Conservation (phyloP, 2,113 vertebrate genomes). For the Microtus montanus region DNA sequence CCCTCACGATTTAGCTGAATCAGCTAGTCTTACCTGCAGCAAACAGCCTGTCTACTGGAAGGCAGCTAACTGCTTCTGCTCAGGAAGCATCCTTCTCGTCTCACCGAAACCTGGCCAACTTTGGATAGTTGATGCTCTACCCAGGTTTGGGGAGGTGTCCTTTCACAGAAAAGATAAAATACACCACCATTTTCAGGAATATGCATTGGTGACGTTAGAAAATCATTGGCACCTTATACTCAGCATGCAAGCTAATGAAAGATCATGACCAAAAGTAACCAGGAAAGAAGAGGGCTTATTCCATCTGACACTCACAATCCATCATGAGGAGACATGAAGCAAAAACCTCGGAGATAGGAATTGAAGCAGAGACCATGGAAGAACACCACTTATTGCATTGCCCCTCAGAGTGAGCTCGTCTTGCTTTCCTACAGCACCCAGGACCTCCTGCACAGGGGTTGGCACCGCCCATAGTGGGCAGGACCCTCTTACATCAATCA, state of each 20-base stretch:
- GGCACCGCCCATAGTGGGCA: not conserved
- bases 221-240: not conserved
- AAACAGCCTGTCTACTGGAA: not conserved
- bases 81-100: not conserved
- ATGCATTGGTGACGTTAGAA: not conserved
- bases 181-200: not conserved
- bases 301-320: not conserved
- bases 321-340: not conserved
- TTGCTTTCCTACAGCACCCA: not conserved
- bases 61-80: not conserved
- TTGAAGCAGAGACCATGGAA: not conserved
- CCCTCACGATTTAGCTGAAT: constrained; percentile 58
- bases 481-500: not conserved
- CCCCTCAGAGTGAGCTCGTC: not conserved
- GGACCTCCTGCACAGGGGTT: not conserved
- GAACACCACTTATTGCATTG: too few relatives aligned
- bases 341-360: not conserved
- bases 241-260: not conserved
- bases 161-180: constrained; percentile 11
- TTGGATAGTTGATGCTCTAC: not conserved
- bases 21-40: constrained; percentile 11
- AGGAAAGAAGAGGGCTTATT: not conserved
- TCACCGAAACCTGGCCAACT: constrained; percentile 9
- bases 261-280: not conserved
- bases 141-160: not conserved